Percentiles rank a stretch among this genome's conserved stretches.
Evolutionary conservation across 2,888 invertebrate species (phyloP).

Genomic region (Agrochola lychnidis): DNA sequence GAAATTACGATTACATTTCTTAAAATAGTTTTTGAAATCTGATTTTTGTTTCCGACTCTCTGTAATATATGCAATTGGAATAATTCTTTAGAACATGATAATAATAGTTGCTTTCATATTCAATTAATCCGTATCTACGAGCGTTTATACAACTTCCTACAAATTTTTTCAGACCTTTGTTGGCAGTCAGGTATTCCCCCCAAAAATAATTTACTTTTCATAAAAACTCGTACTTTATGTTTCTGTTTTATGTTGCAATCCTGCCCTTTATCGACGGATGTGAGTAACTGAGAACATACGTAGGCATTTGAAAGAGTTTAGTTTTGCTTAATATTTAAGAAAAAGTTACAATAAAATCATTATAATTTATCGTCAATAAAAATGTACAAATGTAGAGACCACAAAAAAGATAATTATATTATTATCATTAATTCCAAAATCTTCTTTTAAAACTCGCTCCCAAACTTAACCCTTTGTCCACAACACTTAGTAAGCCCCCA

Average conservation of each 20-base stretch:
- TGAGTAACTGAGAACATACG: no score
- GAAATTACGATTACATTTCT: background rate
- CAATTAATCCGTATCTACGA: background rate
- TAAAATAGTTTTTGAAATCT: background rate
- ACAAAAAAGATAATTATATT: background rate
- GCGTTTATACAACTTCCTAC: background rate
- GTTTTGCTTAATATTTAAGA: background rate
- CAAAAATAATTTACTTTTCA: no score
- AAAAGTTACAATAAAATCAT: background rate
- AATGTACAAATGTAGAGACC: background rate
- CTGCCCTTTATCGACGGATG: no score
- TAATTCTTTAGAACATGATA: background rate
- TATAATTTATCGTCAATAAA: background rate
- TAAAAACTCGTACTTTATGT: no score
- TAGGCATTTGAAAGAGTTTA: background rate
- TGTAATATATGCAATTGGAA: background rate
- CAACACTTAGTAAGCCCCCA: constrained; percentile 67
- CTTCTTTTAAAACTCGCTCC: constrained; percentile 6
- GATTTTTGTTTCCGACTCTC: background rate
- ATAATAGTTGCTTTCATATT: background rate
- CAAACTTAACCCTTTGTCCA: background rate
- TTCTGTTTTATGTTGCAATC: no score
- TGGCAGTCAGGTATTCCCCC: no score
- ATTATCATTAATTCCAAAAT: background rate
- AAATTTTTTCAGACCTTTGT: background rate